These are phyloP conservation scores for Drosophila neoperkinsi DNA, from an alignment of 2,888 invertebrate species.

Conservation along the genomic window DNA sequence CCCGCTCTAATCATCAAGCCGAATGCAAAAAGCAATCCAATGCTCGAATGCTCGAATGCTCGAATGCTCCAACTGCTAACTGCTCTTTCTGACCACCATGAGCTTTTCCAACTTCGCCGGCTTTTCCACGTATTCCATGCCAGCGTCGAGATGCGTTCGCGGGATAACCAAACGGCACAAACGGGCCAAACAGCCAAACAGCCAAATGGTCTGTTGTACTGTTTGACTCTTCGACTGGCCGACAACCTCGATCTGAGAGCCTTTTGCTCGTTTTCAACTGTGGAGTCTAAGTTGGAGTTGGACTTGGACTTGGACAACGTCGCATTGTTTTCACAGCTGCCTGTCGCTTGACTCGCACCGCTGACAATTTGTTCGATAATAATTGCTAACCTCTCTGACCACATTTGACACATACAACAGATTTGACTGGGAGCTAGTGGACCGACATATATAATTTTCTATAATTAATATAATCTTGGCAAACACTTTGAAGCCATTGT, in stretches of 20 bases:
- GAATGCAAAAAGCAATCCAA: slow-evolving; percentile 11
- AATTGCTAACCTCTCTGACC: slow-evolving; percentile 84
- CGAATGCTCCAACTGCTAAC: slow-evolving; percentile 13
- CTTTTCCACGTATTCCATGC: slow-evolving; percentile 68
- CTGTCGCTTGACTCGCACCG: slow-evolving; percentile 56
- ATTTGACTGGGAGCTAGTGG: slow-evolving; percentile 2
- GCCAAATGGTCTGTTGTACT: slow-evolving; percentile 13
- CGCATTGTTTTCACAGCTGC: slow-evolving; percentile 79
- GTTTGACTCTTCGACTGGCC: slow-evolving; percentile 30
- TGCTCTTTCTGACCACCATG: slow-evolving; percentile 47
- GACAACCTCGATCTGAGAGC: slow-evolving; percentile 27
- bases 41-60: slow-evolving; percentile 7
- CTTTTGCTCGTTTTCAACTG: slow-evolving; percentile 1
- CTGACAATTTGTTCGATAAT: slow-evolving; percentile 85
- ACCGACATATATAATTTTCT: not conserved
- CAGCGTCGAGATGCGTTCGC: slow-evolving; percentile 59
- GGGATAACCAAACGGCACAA: slow-evolving; percentile 54
- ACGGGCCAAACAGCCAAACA: slow-evolving; percentile 29
- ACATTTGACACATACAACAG: slow-evolving; percentile 73
- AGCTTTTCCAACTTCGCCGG: slow-evolving; percentile 57
- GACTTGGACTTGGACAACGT: slow-evolving; percentile 46
- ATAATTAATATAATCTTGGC: not conserved
- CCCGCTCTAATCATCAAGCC: slow-evolving; percentile 82
- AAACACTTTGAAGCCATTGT: not conserved
- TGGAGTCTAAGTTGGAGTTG: not conserved